Conservation (phyloP, 2,797 vertebrate species). For the Myotis daubentonii region DNA sequence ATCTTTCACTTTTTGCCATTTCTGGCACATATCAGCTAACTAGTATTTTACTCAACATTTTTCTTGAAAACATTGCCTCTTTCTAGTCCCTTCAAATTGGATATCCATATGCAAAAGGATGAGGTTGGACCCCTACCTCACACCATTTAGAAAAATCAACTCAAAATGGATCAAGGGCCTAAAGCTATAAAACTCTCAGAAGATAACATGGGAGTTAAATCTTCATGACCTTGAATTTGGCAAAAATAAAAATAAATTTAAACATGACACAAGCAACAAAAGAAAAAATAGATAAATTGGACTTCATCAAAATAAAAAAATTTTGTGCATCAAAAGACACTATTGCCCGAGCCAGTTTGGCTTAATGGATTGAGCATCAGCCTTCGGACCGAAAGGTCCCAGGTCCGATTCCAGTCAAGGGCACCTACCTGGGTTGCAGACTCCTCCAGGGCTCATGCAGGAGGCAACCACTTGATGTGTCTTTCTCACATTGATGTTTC, state of each 20-base stretch:
- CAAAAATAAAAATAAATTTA: background rate
- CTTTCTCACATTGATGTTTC: background rate
- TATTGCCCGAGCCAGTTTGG: background rate
- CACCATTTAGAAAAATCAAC: background rate
- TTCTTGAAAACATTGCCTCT: background rate
- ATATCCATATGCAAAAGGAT: background rate
- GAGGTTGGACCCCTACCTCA: background rate
- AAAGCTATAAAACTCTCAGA: background rate
- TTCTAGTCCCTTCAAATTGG: background rate
- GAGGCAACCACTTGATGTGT: background rate
- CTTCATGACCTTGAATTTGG: background rate
- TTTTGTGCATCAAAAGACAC: background rate
- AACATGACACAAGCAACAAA: background rate
- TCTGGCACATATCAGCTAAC: background rate
- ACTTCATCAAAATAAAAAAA: background rate
- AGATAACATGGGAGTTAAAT: background rate
- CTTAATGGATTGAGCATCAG: no score
- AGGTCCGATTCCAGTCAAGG: background rate
- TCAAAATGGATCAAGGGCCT: background rate
- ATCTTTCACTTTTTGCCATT: background rate
- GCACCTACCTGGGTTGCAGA: background rate
- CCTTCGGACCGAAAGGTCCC: no score
- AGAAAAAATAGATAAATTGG: background rate
- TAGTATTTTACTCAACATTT: background rate
- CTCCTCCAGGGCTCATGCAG: background rate